Percentiles rank a stretch among this genome's conserved stretches.
phyloP scores from a whole-genome alignment of 2,888 invertebrate genomes.

The Watsonalla binaria region DNA sequence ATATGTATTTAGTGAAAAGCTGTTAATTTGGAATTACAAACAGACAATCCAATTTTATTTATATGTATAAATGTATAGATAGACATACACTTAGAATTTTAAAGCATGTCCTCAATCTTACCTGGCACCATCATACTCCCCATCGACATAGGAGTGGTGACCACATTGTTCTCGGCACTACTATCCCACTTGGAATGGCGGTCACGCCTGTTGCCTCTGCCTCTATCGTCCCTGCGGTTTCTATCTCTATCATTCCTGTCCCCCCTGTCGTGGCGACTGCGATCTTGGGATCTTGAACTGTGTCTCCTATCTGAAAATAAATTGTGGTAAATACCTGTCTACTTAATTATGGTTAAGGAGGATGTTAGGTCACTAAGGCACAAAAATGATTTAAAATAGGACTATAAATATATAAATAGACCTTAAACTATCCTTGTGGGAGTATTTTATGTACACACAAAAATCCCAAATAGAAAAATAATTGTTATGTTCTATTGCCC shows the following conservation, averaged over 20 bases:
- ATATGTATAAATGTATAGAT: too few species aligned
- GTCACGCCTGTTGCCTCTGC: slow-evolving; percentile 24
- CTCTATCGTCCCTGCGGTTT: slow-evolving; percentile 16
- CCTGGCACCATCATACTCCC: slow-evolving; percentile 34
- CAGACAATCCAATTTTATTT: not conserved
- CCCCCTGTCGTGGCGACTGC: slow-evolving; percentile 11
- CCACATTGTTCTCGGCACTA: slow-evolving; percentile 10
- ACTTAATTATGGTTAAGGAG: slow-evolving; percentile 1
- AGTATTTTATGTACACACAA: too few species aligned
- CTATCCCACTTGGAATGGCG: slow-evolving; percentile 37
- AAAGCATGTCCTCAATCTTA: too few species aligned
- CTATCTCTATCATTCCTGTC: slow-evolving; percentile 11
- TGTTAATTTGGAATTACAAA: too few species aligned
- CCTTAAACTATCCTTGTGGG: too few species aligned
- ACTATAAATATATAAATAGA: too few species aligned
- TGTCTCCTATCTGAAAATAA: slow-evolving; percentile 10
- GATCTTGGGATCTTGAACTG: slow-evolving; percentile 21
- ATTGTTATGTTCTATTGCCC: too few species aligned
- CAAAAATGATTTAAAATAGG: too few species aligned
- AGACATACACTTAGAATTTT: too few species aligned
- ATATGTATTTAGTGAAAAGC: too few species aligned
- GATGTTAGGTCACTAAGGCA: not conserved
- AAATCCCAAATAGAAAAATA: too few species aligned
- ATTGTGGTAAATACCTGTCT: slow-evolving; percentile 5
- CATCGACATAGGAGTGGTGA: slow-evolving; percentile 3